Percentiles rank a stretch among this genome's conserved stretches.
phyloP scores from a whole-genome alignment of 2,113 vertebrate genomes.

The Rutilus rutilus region DNA sequence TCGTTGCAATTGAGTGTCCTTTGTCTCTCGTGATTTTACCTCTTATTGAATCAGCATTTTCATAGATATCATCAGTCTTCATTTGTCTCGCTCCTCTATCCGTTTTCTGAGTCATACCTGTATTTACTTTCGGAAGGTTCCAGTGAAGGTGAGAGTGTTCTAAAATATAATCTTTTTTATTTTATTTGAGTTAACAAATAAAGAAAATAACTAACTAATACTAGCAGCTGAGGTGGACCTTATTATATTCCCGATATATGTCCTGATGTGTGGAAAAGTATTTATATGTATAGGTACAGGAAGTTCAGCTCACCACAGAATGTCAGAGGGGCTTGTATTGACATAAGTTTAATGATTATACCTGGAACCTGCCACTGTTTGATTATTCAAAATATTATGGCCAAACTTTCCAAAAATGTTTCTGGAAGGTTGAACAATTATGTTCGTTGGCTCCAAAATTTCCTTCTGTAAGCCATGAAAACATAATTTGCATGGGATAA shows the following conservation, averaged over 20 bases:
- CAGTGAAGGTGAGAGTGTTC: background rate
- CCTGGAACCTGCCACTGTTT: background rate
- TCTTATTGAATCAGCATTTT: background rate
- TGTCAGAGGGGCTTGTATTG: background rate
- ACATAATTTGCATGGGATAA: too few relatives aligned
- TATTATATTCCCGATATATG: background rate
- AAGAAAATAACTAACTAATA: background rate
- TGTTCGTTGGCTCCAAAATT: background rate
- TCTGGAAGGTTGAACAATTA: background rate
- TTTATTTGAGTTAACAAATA: too few relatives aligned
- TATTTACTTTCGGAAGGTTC: background rate
- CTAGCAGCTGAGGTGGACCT: background rate
- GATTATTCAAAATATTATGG: background rate
- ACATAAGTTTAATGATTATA: background rate
- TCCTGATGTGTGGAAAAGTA: background rate
- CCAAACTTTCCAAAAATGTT: background rate
- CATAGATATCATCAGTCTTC: background rate
- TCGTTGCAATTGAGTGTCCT: background rate
- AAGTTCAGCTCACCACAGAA: background rate
- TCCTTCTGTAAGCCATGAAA: background rate
- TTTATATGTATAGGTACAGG: background rate
- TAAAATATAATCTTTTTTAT: too few relatives aligned
- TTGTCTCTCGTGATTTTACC: background rate
- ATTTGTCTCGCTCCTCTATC: background rate
- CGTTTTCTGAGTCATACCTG: background rate